Evolutionary conservation across 2,888 invertebrate genomes (phyloP).

Genomic region (Caradrina kadenii): DNA sequence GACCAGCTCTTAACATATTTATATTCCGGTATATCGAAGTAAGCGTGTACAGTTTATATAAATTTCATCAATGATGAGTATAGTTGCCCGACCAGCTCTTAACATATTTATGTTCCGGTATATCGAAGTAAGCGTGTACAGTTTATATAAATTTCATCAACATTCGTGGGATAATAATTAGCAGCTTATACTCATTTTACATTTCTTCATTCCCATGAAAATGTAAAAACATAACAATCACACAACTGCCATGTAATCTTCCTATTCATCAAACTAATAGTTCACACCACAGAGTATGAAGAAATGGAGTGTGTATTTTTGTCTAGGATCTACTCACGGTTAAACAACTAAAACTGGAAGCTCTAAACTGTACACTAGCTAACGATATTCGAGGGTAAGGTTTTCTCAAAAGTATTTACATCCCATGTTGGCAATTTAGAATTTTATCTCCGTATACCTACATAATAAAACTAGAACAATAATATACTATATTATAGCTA

Average conservation of each 20-base stretch:
- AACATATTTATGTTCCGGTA: not conserved
- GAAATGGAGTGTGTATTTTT: conserved; percentile 13
- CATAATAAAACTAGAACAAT: no score
- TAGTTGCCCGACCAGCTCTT: not conserved
- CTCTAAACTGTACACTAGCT: no score
- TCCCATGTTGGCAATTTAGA: not conserved
- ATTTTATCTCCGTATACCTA: not conserved
- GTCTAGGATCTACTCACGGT: not conserved
- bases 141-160: conserved; percentile 16
- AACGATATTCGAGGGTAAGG: no score
- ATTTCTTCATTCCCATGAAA: conserved; percentile 23
- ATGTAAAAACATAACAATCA: conserved; percentile 30
- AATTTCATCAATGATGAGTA: conserved; percentile 18
- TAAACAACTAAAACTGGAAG: not conserved
- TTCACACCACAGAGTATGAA: conserved; percentile 49
- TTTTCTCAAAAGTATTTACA: not conserved
- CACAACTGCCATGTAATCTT: conserved; percentile 29
- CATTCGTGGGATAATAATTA: conserved; percentile 21
- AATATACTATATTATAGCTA: no score
- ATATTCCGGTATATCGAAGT: conserved; percentile 3
- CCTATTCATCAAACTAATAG: conserved; percentile 49
- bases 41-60: conserved; percentile 6
- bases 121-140: conserved; percentile 4
- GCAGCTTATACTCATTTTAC: conserved; percentile 16
- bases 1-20: not conserved